Evolutionary conservation across 1,140 invertebrate genomes (phyloP), one percentile per base, ranked within the genome.

Genomic region (Gonatopus flavifemur): DNA sequence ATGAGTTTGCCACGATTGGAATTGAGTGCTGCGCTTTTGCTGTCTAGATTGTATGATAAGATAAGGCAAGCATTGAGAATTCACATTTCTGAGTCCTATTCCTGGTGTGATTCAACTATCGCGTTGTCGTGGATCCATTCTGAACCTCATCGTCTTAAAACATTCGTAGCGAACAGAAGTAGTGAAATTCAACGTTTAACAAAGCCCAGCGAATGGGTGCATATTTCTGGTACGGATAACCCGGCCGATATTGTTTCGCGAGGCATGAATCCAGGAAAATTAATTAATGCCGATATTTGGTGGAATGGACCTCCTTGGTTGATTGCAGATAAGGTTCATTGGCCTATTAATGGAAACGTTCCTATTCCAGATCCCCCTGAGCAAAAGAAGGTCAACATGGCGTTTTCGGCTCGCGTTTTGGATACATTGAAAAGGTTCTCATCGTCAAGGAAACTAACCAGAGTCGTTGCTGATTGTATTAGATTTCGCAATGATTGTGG

Each of bases 91-190:
- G 15, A 41, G 19, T 7, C 19, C 12, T 19, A 6, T 36, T 55
- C 39, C 21, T 62, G 57, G 57, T 35, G 38, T 13, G 51, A 63
- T 39, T 60, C 54, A 4, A 46, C 44, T 20, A 45, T 62, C 24
- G 49, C 53, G 1, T 24, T 66, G 9, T 18, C 46, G 43, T 68
- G 58, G 67, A 21, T 69, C 16, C 43, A 49, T 22, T 44, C 28
- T 31, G n/a, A 30, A 8, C 28, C 59, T n/a, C 4, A 31, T 10
- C 37, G 19, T 9, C 25, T 57, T 7, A 28, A 35, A 31, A 49
- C 21, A 9, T 54, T 53, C 15, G 32, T 9, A 13, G 6, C 32
- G 4, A 33, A 33, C 15, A 7, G 32, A 13, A 15, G 10, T n/a
- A 3, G 5, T 18, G 28, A 45, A 21, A 45, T 45, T 19, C 32